Percentiles rank a stretch among this genome's conserved stretches.
Evolutionary conservation across 2,888 invertebrate genomes (phyloP).

Genomic region (Drosophila paramelanica): DNA sequence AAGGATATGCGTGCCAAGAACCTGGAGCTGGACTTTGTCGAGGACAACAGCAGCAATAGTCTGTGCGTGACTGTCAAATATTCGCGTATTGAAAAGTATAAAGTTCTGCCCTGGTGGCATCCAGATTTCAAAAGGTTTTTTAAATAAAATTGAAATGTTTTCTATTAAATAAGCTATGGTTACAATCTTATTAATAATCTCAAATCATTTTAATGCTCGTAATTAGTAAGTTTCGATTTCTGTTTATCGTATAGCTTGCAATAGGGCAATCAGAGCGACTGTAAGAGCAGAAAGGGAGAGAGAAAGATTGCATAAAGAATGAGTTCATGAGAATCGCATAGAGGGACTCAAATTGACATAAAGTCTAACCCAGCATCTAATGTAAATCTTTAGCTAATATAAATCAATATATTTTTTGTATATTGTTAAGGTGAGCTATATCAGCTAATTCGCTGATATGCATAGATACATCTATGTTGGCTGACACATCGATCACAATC

Average conservation of each 20-base stretch:
- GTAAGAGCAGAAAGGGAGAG: too few relatives aligned
- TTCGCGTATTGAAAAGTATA: slow-evolving; percentile 86
- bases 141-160: slow-evolving; percentile 43
- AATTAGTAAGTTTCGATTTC: too few relatives aligned
- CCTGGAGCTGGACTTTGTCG: slow-evolving; percentile 87
- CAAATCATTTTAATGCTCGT: too few relatives aligned
- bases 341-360: too few relatives aligned
- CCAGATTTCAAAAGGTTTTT: slow-evolving; percentile 84
- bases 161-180: neutral
- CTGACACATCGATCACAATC: neutral
- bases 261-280: too few relatives aligned
- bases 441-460: neutral
- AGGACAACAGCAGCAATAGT: slow-evolving; percentile 72
- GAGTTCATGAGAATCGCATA: too few relatives aligned
- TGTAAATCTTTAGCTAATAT: too few relatives aligned
- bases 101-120: slow-evolving; percentile 90
- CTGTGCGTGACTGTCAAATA: slow-evolving; percentile 84
- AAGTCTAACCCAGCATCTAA: too few relatives aligned
- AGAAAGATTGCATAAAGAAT: too few relatives aligned
- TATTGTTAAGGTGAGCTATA: neutral
- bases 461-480: neutral
- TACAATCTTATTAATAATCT: too few relatives aligned
- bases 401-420: too few relatives aligned
- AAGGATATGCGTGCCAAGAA: slow-evolving; percentile 86
- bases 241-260: too few relatives aligned